Percentiles rank a stretch among this genome's conserved stretches.
phyloP scores from a whole-genome alignment of 2,888 invertebrate genomes.

The Drosophila meridiana region DNA sequence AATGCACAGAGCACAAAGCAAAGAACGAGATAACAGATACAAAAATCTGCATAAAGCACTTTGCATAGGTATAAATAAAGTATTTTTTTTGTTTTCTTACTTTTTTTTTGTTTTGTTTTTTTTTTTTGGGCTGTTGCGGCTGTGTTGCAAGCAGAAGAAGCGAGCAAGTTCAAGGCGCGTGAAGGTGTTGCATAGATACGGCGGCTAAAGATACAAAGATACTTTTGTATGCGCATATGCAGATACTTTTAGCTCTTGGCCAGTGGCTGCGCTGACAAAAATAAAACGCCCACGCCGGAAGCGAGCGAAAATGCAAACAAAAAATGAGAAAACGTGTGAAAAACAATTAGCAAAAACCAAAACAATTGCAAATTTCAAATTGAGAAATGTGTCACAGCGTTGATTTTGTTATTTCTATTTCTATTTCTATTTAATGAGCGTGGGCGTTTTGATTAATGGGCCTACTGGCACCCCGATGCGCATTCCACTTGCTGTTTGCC shows the following conservation, averaged over 20 bases:
- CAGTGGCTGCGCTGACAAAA: slow-evolving; percentile 38
- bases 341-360: slow-evolving; percentile 33
- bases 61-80: slow-evolving; percentile 23
- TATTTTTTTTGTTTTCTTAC: neutral
- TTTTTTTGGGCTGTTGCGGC: slow-evolving; percentile 22
- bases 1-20: slow-evolving; percentile 50
- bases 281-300: slow-evolving; percentile 69
- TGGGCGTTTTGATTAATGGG: slow-evolving; percentile 70
- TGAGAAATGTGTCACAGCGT: slow-evolving; percentile 68
- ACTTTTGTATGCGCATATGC: slow-evolving; percentile 17
- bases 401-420: slow-evolving; percentile 41
- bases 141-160: slow-evolving; percentile 50
- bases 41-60: slow-evolving; percentile 9
- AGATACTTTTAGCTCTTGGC: slow-evolving; percentile 23
- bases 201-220: slow-evolving; percentile 4
- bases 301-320: slow-evolving; percentile 33
- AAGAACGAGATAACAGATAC: slow-evolving; percentile 14
- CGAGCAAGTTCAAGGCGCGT: slow-evolving; percentile 66
- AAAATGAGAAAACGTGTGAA: slow-evolving; percentile 16
- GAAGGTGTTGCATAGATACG: slow-evolving; percentile 25
- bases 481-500: slow-evolving; percentile 8
- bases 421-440: slow-evolving; percentile 42
- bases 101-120: neutral
- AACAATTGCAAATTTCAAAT: slow-evolving; percentile 39
- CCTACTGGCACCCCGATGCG: slow-evolving; percentile 11